A percentile compares a stretch with the other conserved stretches of the same genome.
These are phyloP conservation scores for Leptatherina wallacei DNA, from an alignment of 2,797 vertebrate genomes.

Conservation along the genomic window DNA sequence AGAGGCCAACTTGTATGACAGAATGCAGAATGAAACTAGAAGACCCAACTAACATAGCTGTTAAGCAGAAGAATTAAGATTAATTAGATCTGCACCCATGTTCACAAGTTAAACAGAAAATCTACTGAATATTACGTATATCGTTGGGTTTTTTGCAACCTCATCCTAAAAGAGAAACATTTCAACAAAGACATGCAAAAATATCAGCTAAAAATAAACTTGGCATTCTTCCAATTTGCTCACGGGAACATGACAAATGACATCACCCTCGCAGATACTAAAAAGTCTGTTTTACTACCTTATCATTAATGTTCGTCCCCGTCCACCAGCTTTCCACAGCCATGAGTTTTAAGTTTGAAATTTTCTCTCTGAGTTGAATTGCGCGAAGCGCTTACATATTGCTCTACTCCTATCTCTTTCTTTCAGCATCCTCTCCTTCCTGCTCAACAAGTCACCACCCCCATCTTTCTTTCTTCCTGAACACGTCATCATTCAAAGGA, in stretches of 20 bases:
- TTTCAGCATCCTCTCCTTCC: conserved; percentile 65
- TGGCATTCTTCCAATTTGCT: conserved; percentile 9
- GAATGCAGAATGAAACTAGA: neutral
- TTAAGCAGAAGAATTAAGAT: neutral
- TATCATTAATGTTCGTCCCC: conserved; percentile 17
- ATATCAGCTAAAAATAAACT: conserved; percentile 18
- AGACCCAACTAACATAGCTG: neutral
- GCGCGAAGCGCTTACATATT: conserved; percentile 15
- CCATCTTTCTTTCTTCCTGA: conserved; percentile 3
- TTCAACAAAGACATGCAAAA: conserved; percentile 6
- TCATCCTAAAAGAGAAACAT: neutral
- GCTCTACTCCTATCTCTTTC: conserved; percentile 43
- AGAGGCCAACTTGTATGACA: conserved; percentile 12
- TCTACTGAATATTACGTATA: neutral
- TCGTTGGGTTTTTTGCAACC: neutral
- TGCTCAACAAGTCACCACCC: conserved; percentile 49
- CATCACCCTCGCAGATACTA: neutral
- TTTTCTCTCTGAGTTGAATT: conserved; percentile 2
- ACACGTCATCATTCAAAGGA: conserved; percentile 19
- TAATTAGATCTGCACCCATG: neutral
- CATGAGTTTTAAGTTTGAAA: conserved; percentile 41
- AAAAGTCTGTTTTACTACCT: conserved; percentile 41
- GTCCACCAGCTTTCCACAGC: conserved; percentile 44
- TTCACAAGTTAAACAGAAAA: neutral
- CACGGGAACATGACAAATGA: neutral